A percentile compares a stretch with the other conserved stretches of the same genome.
phyloP scores from a whole-genome alignment of 2,797 vertebrate species.

The Macrochelys suwanniensis region DNA sequence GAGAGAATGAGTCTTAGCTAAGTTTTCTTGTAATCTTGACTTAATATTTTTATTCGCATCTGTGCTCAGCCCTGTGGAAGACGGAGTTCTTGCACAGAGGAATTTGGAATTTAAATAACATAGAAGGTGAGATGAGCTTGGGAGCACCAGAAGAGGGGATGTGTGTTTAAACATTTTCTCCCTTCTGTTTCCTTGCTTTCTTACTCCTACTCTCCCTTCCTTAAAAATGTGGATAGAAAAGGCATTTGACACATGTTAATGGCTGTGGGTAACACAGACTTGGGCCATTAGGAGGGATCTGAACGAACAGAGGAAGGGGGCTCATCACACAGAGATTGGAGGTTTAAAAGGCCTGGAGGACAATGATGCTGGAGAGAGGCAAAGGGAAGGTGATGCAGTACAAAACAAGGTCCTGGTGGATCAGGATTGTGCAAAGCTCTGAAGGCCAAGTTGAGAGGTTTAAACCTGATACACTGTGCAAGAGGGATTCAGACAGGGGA shows the following conservation, averaged over 20 bases:
- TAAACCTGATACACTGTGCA: background rate
- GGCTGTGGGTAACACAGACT: background rate
- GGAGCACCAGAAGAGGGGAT: background rate
- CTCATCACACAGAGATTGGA: background rate
- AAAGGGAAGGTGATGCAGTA: background rate
- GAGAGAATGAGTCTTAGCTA: rapidly evolving
- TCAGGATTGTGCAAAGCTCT: background rate
- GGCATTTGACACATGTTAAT: background rate
- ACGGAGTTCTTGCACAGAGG: background rate
- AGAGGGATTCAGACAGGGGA: background rate
- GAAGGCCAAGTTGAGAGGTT: background rate
- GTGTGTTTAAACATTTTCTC: background rate
- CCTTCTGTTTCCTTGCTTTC: background rate
- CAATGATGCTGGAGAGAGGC: background rate
- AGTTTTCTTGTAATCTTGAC: background rate
- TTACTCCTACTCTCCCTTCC: background rate
- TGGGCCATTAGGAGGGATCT: background rate
- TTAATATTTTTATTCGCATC: background rate
- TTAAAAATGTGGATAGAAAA: background rate
- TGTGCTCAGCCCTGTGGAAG: background rate
- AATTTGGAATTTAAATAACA: background rate
- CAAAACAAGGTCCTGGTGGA: background rate
- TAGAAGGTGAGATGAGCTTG: background rate
- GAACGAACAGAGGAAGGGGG: background rate
- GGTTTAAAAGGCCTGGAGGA: background rate